Evolutionary conservation across 2,888 invertebrate genomes (phyloP), one percentile per base, ranked within the genome.

Genomic region (Blastobasis adustella): DNA sequence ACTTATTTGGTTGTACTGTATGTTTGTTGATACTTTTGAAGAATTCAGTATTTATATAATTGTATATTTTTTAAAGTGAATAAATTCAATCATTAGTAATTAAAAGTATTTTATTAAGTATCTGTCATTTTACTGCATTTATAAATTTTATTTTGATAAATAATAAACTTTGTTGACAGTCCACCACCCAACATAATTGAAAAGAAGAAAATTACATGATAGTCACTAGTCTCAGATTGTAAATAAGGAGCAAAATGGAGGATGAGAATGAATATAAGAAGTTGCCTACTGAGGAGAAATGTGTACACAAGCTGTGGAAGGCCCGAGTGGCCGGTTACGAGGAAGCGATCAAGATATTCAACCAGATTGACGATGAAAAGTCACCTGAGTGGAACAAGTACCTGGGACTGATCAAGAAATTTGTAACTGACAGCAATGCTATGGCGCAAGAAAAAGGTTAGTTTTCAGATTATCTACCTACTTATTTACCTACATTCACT

Each of bases 261-360:
- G 95, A 96, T 75, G 95, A 95, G 67, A 95, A 94, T 59, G 96
- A 96, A 82, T 96, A 93, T 73, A 93, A 94, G 65, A 96, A 96
- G 82, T 82, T 96, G 58, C 93, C 96, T 0, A 89, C 96, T 46
- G 98, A 98, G 61, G 98, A 98, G 54, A 92, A 96, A 76, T 96
- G 96, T 78, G 92, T 95, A 10, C 98, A 98, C 80, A 98, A 98
- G 89, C 86, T 95, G 52, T 99, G 98, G 98, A 98, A 98, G 81
- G 98, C 98, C 5, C 91, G 99, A 59, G 91, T 98, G 2, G 93
- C 94, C 60, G 99, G 98, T 0, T 99, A 98, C 67, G 98, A 98
- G 79, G 98, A 98, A 77, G 95, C 96, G 0, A 92, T 94, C 6
- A 98, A 96, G 76, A 88, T 95, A 10, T 98, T 98, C 79, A 92